A percentile compares a stretch with the other conserved stretches of the same genome.
Conservation (phyloP, 2,888 invertebrate species). For the Rhaphigaster nebulosa region DNA sequence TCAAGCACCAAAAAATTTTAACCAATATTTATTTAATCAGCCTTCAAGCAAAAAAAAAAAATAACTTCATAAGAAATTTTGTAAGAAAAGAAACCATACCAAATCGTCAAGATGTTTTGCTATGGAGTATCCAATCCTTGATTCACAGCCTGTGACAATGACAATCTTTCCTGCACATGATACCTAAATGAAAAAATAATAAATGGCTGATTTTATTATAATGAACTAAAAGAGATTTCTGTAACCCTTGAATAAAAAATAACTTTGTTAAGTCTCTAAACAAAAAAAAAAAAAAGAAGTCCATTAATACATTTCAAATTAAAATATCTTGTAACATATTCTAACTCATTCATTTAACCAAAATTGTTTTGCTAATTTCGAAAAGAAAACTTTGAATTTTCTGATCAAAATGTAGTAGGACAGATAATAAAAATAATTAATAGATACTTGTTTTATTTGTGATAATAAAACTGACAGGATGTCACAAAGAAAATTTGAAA, state of each 20-base stretch:
- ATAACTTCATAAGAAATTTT: not conserved
- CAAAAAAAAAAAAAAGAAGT: no score
- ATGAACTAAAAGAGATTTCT: not conserved
- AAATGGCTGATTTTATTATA: not conserved
- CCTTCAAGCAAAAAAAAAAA: not conserved
- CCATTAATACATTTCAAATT: not conserved
- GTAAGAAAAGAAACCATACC: conserved; percentile 67
- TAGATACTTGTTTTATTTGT: no score
- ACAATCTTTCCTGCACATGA: conserved; percentile 81
- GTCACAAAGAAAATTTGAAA: not conserved
- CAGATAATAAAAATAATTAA: no score
- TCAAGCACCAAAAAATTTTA: not conserved
- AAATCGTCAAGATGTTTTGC: conserved; percentile 86
- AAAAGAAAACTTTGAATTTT: no score
- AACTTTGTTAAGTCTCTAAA: not conserved
- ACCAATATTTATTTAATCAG: not conserved
- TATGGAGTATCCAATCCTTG: conserved; percentile 79
- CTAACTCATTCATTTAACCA: not conserved
- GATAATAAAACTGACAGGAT: not conserved
- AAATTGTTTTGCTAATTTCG: no score
- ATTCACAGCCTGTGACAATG: conserved; percentile 87
- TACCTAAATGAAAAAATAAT: conserved; percentile 71
- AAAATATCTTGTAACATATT: not conserved
- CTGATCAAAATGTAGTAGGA: no score
- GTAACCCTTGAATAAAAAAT: not conserved